phyloP scores from a whole-genome alignment of 2,888 invertebrate genomes.

The Morpho helenor region DNA sequence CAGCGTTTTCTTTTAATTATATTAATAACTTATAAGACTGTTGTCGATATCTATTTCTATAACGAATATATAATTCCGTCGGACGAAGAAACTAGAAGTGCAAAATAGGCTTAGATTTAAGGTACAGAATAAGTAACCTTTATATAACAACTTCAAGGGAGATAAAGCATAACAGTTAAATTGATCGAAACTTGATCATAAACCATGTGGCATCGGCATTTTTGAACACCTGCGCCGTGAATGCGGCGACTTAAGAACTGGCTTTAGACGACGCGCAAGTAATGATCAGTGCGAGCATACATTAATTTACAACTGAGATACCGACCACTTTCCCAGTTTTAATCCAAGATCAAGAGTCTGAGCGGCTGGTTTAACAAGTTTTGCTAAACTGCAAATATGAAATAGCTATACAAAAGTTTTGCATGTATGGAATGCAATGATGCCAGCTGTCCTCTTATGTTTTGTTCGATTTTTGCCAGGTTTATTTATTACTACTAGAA shows the following conservation, averaged over 20 bases:
- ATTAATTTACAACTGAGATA: constrained; percentile 24
- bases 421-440: constrained; percentile 51
- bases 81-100: no score
- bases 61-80: no score
- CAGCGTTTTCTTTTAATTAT: no score
- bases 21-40: no score
- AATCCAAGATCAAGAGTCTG: constrained; percentile 22
- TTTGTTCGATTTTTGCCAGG: constrained; percentile 45
- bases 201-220: constrained; percentile 23
- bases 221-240: constrained; percentile 30
- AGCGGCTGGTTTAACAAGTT: constrained; percentile 19
- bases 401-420: constrained; percentile 40
- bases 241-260: constrained; percentile 24
- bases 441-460: constrained; percentile 49
- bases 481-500: constrained; percentile 35
- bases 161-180: constrained; percentile 6
- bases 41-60: no score
- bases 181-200: constrained; percentile 15
- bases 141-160: no score
- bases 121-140: no score
- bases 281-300: constrained; percentile 18
- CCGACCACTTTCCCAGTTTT: constrained; percentile 24
- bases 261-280: constrained; percentile 21
- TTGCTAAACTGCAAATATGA: constrained; percentile 23
- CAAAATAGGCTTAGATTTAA: no score